Evolutionary conservation across 2,113 vertebrate genomes (phyloP).

Genomic region (Piprites chloris): DNA sequence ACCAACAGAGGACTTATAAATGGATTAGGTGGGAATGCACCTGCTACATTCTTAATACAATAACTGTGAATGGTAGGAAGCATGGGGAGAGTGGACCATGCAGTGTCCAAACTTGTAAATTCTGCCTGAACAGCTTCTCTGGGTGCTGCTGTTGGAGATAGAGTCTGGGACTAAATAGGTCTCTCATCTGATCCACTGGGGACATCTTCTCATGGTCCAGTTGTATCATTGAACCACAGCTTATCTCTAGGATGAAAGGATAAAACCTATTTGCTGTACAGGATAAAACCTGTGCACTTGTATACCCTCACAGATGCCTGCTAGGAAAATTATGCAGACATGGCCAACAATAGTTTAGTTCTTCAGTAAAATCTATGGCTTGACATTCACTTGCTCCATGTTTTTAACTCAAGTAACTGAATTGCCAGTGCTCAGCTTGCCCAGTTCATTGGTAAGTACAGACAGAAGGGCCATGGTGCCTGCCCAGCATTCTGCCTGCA

Average conservation of each 20-base stretch:
- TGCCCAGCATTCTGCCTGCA: background rate
- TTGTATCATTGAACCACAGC: background rate
- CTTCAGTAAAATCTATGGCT: background rate
- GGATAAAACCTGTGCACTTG: background rate
- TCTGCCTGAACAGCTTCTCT: background rate
- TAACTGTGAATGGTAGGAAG: background rate
- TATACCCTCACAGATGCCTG: background rate
- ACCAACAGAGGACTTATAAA: background rate
- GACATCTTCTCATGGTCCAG: background rate
- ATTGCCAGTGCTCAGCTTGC: background rate
- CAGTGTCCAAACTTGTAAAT: background rate
- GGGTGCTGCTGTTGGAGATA: background rate
- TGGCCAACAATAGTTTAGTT: background rate
- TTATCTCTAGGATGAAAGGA: background rate
- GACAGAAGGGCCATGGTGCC: background rate
- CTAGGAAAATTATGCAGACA: background rate
- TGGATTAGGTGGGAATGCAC: background rate
- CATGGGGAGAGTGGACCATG: background rate
- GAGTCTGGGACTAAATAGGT: background rate
- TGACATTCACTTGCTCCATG: background rate
- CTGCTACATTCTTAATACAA: fast-evolving
- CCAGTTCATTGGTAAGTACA: background rate
- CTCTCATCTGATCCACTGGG: background rate
- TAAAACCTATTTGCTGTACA: background rate
- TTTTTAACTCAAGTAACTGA: background rate